These are phyloP conservation scores for Conopomorpha cramerella DNA, from an alignment of 1,140 invertebrate genomes.

Conservation along the genomic window DNA sequence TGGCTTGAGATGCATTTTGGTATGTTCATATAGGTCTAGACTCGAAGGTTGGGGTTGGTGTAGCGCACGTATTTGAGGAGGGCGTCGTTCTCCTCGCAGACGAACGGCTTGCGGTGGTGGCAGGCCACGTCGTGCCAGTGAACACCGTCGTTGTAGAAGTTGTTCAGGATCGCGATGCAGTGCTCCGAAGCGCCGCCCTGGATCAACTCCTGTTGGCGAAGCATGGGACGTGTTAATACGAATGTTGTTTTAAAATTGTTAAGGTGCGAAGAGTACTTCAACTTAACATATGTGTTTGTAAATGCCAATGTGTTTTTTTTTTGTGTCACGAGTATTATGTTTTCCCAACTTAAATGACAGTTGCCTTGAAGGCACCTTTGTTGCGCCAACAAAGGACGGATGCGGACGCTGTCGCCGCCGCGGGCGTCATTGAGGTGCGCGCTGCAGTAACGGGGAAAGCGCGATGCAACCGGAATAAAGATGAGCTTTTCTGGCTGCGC, in stretches of 20 bases:
- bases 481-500: slow-evolving; percentile 39
- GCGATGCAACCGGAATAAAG: slow-evolving; percentile 36
- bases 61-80: slow-evolving; percentile 80
- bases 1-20: no score
- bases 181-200: slow-evolving; percentile 80
- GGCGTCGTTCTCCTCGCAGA: slow-evolving; percentile 82
- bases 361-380: no score
- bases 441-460: slow-evolving; percentile 28
- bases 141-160: slow-evolving; percentile 85
- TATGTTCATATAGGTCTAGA: no score
- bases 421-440: not conserved
- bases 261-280: no score
- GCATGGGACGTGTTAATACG: no score
- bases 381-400: slow-evolving; percentile 24
- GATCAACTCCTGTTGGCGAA: slow-evolving; percentile 63
- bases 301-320: no score
- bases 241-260: no score
- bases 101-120: slow-evolving; percentile 81
- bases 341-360: no score
- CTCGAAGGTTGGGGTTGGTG: slow-evolving; percentile 73
- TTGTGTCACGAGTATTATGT: no score
- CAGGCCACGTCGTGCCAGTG: slow-evolving; percentile 88
- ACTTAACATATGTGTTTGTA: no score
- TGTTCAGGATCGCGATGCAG: slow-evolving; percentile 78
- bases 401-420: slow-evolving; percentile 16